Conservation (phyloP, 2,113 vertebrate genomes). For the Rana temporaria region DNA sequence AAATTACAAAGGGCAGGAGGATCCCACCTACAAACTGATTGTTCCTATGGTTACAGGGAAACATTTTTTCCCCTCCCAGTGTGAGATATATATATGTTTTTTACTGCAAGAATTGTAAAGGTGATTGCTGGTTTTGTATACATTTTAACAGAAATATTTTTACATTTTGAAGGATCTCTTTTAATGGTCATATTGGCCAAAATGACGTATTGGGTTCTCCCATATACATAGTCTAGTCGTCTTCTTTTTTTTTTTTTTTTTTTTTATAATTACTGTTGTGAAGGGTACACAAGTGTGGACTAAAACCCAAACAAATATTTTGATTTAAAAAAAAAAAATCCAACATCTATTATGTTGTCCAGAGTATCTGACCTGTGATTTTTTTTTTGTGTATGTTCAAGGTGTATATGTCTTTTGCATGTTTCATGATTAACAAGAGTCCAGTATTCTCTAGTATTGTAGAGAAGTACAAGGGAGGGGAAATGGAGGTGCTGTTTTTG, state of each 20-base stretch:
- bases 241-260: too few relatives aligned
- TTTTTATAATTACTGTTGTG: neutral
- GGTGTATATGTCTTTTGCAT: neutral
- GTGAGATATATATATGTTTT: too few relatives aligned
- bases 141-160: conserved; percentile 18
- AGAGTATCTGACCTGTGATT: neutral
- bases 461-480: too few relatives aligned
- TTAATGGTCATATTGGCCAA: conserved; percentile 49
- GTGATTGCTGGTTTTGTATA: neutral
- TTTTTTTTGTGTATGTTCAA: too few relatives aligned
- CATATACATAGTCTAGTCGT: neutral
- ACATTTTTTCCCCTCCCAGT: too few relatives aligned
- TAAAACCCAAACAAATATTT: neutral
- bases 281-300: neutral
- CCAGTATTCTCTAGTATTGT: too few relatives aligned
- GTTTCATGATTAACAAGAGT: neutral
- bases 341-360: neutral
- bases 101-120: too few relatives aligned
- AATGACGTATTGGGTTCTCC: neutral
- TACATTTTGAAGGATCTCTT: conserved; percentile 32
- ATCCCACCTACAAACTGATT: too few relatives aligned
- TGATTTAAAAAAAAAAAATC: too few relatives aligned
- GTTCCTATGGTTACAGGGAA: too few relatives aligned
- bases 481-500: too few relatives aligned
- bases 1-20: too few relatives aligned